phyloP scores from a whole-genome alignment of 2,797 vertebrate genomes.

The Cirrhinus molitorella region DNA sequence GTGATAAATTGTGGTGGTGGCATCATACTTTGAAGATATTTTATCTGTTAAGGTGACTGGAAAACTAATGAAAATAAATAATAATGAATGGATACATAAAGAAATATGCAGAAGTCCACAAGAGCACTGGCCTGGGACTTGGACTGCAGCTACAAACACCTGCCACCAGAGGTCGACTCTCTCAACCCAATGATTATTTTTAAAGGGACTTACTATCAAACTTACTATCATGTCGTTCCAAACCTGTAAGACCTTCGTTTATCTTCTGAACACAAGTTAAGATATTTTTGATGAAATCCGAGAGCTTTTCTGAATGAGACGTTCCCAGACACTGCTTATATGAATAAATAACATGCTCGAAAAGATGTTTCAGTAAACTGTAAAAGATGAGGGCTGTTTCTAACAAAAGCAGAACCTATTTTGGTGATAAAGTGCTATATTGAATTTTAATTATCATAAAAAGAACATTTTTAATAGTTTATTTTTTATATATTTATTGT shows the following conservation, averaged over 20 bases:
- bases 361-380: too few relatives aligned
- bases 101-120: neutral
- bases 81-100: neutral
- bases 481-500: neutral
- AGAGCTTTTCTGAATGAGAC: too few relatives aligned
- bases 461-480: neutral
- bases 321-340: too few relatives aligned
- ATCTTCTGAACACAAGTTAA: too few relatives aligned
- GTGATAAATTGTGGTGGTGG: neutral
- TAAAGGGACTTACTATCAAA: too few relatives aligned
- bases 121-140: neutral
- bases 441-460: neutral
- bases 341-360: too few relatives aligned
- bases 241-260: too few relatives aligned
- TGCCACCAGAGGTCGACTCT: constrained; percentile 3
- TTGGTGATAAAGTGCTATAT: neutral
- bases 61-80: neutral
- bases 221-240: too few relatives aligned
- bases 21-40: neutral
- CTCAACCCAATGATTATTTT: neutral
- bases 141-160: neutral
- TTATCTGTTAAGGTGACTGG: neutral
- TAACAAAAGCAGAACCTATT: neutral
- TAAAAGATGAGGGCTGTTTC: neutral
- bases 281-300: too few relatives aligned